Evolutionary conservation across 2,113 vertebrate species (phyloP).

Genomic region (Trinectes maculatus): DNA sequence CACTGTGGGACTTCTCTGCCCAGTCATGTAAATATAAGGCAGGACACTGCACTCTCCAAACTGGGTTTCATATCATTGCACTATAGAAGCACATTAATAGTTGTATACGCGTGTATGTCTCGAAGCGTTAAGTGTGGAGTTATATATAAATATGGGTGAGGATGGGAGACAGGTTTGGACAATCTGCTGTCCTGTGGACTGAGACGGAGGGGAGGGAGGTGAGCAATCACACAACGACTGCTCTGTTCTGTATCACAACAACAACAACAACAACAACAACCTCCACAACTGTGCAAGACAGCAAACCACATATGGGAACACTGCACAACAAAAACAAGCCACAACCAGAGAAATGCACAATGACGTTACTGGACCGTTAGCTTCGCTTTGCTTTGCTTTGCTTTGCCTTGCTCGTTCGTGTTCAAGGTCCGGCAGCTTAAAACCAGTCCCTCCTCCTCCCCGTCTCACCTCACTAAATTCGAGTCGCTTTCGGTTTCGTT

Average conservation of each 20-base stretch:
- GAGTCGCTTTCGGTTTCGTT: conserved; percentile 30
- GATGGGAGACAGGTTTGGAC: conserved; percentile 40
- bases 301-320: neutral
- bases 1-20: neutral
- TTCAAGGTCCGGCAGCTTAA: conserved; percentile 38
- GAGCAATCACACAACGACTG: conserved; percentile 58
- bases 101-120: no score
- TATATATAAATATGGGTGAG: no score
- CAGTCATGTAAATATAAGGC: no score
- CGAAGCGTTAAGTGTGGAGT: no score
- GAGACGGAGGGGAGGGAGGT: conserved; percentile 40
- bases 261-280: conserved; percentile 43
- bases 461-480: conserved; percentile 51
- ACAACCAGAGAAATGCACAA: conserved; percentile 15
- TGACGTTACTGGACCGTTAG: conserved; percentile 33
- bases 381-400: conserved; percentile 43
- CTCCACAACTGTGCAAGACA: conserved; percentile 3
- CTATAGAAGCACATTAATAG: no score
- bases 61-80: no score
- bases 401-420: conserved; percentile 32
- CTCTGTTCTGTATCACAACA: conserved; percentile 50
- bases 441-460: neutral
- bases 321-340: neutral
- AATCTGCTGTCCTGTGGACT: conserved; percentile 68
- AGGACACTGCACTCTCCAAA: no score